Percentiles rank a stretch among this genome's conserved stretches.
phyloP scores from a whole-genome alignment of 2,113 vertebrate species.

The Electrona antarctica region DNA sequence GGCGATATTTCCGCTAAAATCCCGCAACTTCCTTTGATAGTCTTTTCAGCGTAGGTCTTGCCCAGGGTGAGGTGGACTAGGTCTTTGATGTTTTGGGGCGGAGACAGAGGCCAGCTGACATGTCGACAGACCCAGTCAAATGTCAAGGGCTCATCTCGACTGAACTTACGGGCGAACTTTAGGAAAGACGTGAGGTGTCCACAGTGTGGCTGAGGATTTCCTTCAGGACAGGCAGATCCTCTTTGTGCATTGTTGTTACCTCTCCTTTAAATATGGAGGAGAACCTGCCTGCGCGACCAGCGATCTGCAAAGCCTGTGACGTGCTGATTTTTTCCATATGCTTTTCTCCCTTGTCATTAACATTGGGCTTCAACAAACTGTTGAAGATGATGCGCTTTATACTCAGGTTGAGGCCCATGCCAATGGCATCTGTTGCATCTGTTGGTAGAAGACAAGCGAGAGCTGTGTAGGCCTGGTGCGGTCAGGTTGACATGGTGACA shows the following conservation, averaged over 20 bases:
- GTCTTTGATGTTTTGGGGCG: constrained; percentile 95
- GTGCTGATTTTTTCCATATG: too few species aligned
- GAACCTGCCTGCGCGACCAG: too few species aligned
- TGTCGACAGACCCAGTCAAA: constrained; percentile 91
- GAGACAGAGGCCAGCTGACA: constrained; percentile 85
- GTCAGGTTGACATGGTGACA: too few species aligned
- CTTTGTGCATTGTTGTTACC: constrained; percentile 91
- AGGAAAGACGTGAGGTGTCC: constrained; percentile 90
- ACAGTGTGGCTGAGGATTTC: constrained; percentile 86
- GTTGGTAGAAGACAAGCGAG: too few species aligned
- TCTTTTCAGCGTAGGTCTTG: too few species aligned
- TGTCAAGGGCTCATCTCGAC: constrained; percentile 92
- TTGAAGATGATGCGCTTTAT: constrained; percentile 96
- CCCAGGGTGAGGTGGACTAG: constrained; percentile 93
- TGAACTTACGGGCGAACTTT: constrained; percentile 98
- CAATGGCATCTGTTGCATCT: constrained; percentile 95
- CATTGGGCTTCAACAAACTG: too few species aligned
- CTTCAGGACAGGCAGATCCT: constrained; percentile 87
- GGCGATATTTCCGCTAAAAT: too few species aligned
- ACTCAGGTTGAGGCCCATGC: constrained; percentile 98
- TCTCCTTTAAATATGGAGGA: too few species aligned
- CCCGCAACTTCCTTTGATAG: too few species aligned
- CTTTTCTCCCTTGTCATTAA: too few species aligned
- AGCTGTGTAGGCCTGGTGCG: too few species aligned
- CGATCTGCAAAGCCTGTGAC: too few species aligned